Evolutionary conservation across 2,113 vertebrate genomes (phyloP).

Genomic region (Otis tarda): DNA sequence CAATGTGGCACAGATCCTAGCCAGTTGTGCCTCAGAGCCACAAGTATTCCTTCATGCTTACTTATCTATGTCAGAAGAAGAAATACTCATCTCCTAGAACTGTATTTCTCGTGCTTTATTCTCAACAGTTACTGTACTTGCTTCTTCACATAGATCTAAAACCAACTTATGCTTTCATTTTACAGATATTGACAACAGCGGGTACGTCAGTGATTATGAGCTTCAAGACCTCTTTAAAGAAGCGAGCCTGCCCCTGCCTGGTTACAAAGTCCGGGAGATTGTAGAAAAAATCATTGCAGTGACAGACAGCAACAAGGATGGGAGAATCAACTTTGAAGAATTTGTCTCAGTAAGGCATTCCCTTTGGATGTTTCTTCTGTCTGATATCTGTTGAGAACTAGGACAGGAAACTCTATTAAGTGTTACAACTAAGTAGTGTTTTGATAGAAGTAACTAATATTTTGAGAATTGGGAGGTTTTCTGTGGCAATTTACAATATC

Average conservation of each 20-base stretch:
- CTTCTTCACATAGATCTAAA: neutral
- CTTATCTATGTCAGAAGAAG: neutral
- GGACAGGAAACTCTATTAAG: neutral
- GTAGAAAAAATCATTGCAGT: conserved; percentile 86
- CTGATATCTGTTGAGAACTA: neutral
- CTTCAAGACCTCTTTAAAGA: conserved; percentile 97
- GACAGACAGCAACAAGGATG: conserved; percentile 92
- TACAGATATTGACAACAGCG: conserved; percentile 93
- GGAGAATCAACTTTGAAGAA: conserved; percentile 94
- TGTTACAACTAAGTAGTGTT: neutral
- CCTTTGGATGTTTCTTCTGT: neutral
- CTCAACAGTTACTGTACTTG: neutral
- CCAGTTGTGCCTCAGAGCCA: neutral
- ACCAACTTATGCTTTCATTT: neutral
- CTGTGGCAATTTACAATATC: neutral
- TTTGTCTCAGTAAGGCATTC: conserved; percentile 87
- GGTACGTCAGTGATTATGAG: conserved; percentile 94
- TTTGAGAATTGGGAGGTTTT: neutral
- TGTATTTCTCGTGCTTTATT: neutral
- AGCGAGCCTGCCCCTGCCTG: conserved; percentile 90
- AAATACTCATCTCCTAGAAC: neutral
- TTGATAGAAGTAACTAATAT: neutral
- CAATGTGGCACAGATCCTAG: neutral
- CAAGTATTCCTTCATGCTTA: neutral
- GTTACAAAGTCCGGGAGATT: conserved; percentile 93